phyloP scores from a whole-genome alignment of 2,797 vertebrate species.

The Tragopan temminckii region DNA sequence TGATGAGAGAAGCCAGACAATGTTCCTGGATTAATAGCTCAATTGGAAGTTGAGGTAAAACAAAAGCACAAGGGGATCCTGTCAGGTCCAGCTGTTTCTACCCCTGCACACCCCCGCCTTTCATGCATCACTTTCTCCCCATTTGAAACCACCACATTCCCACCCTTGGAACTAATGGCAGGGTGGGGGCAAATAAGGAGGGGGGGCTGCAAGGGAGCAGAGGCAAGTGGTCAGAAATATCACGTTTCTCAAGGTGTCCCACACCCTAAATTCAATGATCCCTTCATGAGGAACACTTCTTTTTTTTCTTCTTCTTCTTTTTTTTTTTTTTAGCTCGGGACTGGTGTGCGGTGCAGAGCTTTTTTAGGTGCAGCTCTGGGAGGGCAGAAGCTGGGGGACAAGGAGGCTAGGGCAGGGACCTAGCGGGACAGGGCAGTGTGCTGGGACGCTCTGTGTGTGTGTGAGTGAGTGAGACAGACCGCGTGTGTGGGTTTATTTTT shows the following conservation, averaged over 20 bases:
- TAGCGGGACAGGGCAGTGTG: slow-evolving; percentile 4
- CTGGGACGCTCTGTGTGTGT: slow-evolving; percentile 52
- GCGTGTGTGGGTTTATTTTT: slow-evolving; percentile 35
- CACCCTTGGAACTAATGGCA: neutral
- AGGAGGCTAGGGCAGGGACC: slow-evolving; percentile 3
- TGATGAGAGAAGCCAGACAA: neutral
- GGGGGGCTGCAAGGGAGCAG: neutral
- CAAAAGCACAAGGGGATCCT: neutral
- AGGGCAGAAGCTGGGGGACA: neutral
- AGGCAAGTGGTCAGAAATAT: neutral
- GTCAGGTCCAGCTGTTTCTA: neutral
- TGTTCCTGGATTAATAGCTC: neutral
- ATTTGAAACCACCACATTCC: neutral
- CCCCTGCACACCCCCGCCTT: rapidly evolving
- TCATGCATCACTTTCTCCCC: neutral
- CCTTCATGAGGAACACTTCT: neutral
- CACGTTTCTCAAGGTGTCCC: slow-evolving; percentile 16
- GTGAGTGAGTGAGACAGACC: neutral
- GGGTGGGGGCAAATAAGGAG: neutral
- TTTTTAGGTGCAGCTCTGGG: slow-evolving; percentile 39
- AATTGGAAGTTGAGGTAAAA: neutral
- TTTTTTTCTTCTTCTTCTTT: neutral
- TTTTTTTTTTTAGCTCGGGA: neutral
- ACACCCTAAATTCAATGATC: neutral
- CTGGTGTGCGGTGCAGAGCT: neutral